Evolutionary conservation across 2,113 vertebrate species (phyloP).

Genomic region (Pterocles gutturalis): DNA sequence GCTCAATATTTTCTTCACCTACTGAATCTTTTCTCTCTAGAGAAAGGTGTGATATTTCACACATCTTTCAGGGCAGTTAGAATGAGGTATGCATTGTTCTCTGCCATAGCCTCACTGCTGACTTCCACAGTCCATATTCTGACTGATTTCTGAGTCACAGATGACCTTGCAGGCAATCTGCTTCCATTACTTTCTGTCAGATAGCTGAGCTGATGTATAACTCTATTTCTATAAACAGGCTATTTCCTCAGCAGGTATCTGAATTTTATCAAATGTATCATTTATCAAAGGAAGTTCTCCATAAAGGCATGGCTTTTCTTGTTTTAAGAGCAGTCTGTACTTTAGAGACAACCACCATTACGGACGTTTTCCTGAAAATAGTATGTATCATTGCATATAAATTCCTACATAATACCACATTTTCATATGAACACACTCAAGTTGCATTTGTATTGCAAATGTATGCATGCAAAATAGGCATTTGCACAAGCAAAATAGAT

Average conservation of each 20-base stretch:
- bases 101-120: not conserved
- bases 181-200: conserved; percentile 50
- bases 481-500: conserved; percentile 30
- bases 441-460: conserved; percentile 39
- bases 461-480: conserved; percentile 19
- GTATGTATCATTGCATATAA: conserved; percentile 16
- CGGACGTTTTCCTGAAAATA: not conserved
- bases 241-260: conserved; percentile 50
- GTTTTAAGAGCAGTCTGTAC: conserved; percentile 2
- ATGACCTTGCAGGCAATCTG: conserved; percentile 37
- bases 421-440: conserved; percentile 19
- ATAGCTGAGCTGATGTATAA: conserved; percentile 41
- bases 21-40: not conserved
- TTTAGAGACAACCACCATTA: not conserved
- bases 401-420: conserved; percentile 13
- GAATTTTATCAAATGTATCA: conserved; percentile 52
- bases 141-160: conserved; percentile 62
- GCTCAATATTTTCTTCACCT: conserved; percentile 33
- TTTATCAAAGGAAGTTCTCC: conserved; percentile 42
- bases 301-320: not conserved
- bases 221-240: conserved; percentile 63
- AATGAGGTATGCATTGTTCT: conserved; percentile 12
- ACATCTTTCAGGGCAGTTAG: conserved; percentile 12
- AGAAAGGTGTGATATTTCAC: conserved; percentile 11
- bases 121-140: conserved; percentile 33